These are phyloP conservation scores for Falco novaeseelandiae DNA, from an alignment of 2,797 vertebrate genomes.

Conservation along the genomic window DNA sequence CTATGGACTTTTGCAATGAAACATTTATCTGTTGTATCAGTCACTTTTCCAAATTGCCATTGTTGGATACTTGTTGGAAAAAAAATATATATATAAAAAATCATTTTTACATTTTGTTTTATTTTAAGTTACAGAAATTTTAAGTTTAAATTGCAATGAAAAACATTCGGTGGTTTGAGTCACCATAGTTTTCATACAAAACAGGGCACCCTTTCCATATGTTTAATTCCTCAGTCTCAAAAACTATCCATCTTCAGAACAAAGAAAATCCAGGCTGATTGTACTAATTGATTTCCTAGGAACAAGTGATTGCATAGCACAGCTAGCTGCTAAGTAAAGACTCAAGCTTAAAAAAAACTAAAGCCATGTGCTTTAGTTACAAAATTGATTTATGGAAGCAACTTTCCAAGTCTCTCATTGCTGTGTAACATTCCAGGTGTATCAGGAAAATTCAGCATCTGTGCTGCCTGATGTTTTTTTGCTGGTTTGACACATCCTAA, in stretches of 20 bases:
- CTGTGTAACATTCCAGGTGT: neutral
- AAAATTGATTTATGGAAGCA: slow-evolving; percentile 28
- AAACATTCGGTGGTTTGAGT: neutral
- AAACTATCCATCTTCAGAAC: neutral
- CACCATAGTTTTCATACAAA: neutral
- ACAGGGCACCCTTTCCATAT: neutral
- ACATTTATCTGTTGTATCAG: neutral
- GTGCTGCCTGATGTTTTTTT: slow-evolving; percentile 37
- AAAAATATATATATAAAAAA: neutral
- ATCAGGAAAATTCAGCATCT: slow-evolving; percentile 41
- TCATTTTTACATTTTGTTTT: neutral
- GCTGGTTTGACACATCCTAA: slow-evolving; percentile 23
- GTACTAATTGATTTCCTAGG: slow-evolving; percentile 43
- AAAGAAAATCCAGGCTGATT: slow-evolving; percentile 28
- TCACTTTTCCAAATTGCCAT: neutral
- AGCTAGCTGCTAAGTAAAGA: slow-evolving; percentile 6
- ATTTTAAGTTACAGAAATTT: neutral
- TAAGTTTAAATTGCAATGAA: neutral
- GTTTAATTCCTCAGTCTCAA: neutral
- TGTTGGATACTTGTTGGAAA: neutral
- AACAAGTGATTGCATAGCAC: neutral
- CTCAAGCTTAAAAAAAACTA: neutral
- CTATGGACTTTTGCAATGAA: neutral
- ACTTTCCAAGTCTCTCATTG: neutral
- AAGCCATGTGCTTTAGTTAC: neutral